Evolutionary conservation across 2,888 invertebrate species (phyloP).

Genomic region (Morpho achilles): DNA sequence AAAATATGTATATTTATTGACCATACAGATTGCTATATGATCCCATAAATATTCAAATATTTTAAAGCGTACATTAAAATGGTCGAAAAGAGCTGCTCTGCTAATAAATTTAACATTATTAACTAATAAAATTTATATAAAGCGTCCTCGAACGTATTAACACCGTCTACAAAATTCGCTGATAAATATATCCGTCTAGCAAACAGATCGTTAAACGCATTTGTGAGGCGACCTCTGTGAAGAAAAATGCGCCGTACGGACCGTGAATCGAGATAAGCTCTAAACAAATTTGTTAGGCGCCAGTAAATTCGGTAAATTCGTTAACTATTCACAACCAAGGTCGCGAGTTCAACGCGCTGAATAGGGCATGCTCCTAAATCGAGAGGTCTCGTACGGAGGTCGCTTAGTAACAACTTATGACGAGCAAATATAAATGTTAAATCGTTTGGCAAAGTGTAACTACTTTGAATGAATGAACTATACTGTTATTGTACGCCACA

Average conservation of each 20-base stretch:
- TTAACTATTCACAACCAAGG: slow-evolving; percentile 63
- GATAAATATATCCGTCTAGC: not conserved
- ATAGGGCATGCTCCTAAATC: slow-evolving; percentile 37
- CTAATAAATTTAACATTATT: not conserved
- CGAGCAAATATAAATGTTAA: not conserved
- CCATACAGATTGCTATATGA: not conserved
- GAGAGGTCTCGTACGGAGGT: slow-evolving; percentile 8
- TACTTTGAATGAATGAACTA: too few relatives aligned
- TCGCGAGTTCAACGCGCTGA: slow-evolving; percentile 56
- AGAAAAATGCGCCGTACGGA: slow-evolving; percentile 40
- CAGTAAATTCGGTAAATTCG: slow-evolving; percentile 63
- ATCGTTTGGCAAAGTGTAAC: too few relatives aligned
- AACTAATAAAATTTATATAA: slow-evolving; percentile 2
- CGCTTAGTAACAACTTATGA: not conserved
- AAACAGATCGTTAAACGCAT: not conserved
- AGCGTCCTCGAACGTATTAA: not conserved
- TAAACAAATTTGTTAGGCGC: slow-evolving; percentile 49
- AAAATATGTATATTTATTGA: too few relatives aligned
- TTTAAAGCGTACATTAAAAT: not conserved
- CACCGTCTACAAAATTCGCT: not conserved
- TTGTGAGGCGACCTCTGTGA: slow-evolving; percentile 11
- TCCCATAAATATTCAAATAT: not conserved
- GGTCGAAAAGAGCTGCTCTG: not conserved
- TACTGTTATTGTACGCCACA: too few relatives aligned
- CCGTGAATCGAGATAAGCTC: slow-evolving; percentile 48